Evolutionary conservation across 1,140 invertebrate genomes (phyloP), one percentile per base, ranked within the genome.

Genomic region (Muscidifurax raptorellus): DNA sequence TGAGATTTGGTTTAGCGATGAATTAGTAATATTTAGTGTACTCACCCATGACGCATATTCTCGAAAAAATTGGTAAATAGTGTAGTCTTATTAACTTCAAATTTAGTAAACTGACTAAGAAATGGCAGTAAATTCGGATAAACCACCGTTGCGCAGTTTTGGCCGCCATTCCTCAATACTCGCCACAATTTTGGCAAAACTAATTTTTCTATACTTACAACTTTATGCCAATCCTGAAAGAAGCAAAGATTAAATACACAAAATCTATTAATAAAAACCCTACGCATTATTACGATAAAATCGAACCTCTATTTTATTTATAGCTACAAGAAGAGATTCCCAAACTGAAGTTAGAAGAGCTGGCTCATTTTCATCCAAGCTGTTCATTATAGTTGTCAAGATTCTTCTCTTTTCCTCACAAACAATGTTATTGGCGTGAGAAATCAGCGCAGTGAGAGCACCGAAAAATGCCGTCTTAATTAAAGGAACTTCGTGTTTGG

Each of bases 121-220:
- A 97, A 94, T 9, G 96, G 96, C 25, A 97, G 89, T 28, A 97
- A 89, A 91, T 96, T 96, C 13, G 96, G 96, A 89, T 95, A 96
- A 86, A 97, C 94, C 6, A 94, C 92, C 81, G 91, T 91, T 13
- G 96, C 96, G 92, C 95, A 96, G 74, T 95, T 95, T 88, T 95
- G 92, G 6, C 96, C 96, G 44, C 95, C 96, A 88, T 94, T 94
- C 88, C 94, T 94, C 47, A 97, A 88, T 40, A 97, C 91, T 36
- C 92, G 92, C 89, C 94, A 95, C 0, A 98, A 89, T 91, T 96
- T 96, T 1, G 96, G 95, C 71, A 97, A 92, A 22, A 97, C 92
- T 12, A 95, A 91, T 92, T 96, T 96, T 72, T 96, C 94, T 40
- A 96, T 90, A 90, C 95, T 96, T 4, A 97, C 93, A 84, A 94